phyloP scores from a whole-genome alignment of 1,140 invertebrate genomes.

The Pantala flavescens region DNA sequence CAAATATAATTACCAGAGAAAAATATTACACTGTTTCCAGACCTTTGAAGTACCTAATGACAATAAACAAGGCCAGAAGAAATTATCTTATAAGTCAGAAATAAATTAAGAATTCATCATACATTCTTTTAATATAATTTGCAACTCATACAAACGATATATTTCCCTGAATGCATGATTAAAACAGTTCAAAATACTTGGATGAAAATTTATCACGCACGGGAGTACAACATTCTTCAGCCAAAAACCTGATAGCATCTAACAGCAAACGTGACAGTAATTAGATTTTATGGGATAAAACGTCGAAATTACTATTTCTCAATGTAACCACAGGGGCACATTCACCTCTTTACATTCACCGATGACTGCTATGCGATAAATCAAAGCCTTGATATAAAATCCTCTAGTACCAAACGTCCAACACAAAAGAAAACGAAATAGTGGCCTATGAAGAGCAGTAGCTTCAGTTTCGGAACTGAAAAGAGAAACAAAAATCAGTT shows the following conservation, averaged over 20 bases:
- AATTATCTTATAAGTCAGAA: background rate
- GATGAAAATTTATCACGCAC: background rate
- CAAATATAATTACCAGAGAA: no score
- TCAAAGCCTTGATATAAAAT: slow-evolving; percentile 4
- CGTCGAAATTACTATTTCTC: background rate
- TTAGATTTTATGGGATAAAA: background rate
- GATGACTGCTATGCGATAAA: background rate
- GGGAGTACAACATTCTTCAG: background rate
- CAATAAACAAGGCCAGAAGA: background rate
- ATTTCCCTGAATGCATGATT: background rate
- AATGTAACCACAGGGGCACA: background rate
- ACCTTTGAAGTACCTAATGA: background rate
- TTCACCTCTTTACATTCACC: background rate
- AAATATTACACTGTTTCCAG: no score
- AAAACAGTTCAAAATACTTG: background rate
- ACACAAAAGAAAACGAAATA: background rate
- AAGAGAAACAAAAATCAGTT: background rate
- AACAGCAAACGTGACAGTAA: background rate
- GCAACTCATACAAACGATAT: background rate
- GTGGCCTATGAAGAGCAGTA: background rate
- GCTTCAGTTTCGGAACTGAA: background rate
- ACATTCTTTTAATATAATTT: background rate
- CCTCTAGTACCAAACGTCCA: background rate
- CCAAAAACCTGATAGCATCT: background rate
- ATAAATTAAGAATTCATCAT: background rate